phyloP scores from a whole-genome alignment of 2,797 vertebrate genomes.

The Poeciliopsis presidionis region DNA sequence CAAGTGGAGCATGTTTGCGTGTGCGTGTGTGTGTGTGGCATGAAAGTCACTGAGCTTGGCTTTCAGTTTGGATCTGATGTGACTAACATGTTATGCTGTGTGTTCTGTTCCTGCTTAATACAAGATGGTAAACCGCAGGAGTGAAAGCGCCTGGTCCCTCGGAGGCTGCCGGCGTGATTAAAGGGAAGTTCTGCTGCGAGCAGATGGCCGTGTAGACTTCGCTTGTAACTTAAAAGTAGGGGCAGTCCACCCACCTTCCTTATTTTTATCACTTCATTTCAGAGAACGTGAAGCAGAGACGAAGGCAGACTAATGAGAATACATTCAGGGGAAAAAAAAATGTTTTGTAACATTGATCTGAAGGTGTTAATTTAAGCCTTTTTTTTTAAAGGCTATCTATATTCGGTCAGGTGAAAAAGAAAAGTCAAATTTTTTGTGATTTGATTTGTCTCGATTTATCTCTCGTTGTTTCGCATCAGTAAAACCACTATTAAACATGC shows the following conservation, averaged over 20 bases:
- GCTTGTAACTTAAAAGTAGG: constrained; percentile 55
- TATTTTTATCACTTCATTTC: constrained; percentile 44
- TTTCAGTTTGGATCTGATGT: constrained; percentile 31
- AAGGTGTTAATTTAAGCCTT: neutral
- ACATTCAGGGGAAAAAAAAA: neutral
- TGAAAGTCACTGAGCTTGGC: constrained; percentile 15
- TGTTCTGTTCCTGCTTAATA: constrained; percentile 31
- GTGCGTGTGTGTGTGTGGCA: neutral
- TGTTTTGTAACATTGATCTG: neutral
- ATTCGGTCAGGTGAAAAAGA: neutral
- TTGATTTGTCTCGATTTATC: neutral
- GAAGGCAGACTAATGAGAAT: neutral
- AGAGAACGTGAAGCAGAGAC: constrained; percentile 11
- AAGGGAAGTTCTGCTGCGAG: constrained; percentile 39
- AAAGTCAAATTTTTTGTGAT: neutral
- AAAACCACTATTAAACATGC: neutral
- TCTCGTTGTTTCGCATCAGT: neutral
- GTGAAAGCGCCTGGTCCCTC: constrained; percentile 30
- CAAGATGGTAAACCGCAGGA: constrained; percentile 52
- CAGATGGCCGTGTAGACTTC: constrained; percentile 65
- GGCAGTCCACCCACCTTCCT: constrained; percentile 60
- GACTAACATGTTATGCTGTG: constrained; percentile 18
- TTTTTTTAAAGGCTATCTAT: too few relatives aligned
- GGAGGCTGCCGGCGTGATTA: constrained; percentile 40
- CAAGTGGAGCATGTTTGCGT: neutral